Conservation (phyloP, 2,888 invertebrate species). For the Amiota communis region DNA sequence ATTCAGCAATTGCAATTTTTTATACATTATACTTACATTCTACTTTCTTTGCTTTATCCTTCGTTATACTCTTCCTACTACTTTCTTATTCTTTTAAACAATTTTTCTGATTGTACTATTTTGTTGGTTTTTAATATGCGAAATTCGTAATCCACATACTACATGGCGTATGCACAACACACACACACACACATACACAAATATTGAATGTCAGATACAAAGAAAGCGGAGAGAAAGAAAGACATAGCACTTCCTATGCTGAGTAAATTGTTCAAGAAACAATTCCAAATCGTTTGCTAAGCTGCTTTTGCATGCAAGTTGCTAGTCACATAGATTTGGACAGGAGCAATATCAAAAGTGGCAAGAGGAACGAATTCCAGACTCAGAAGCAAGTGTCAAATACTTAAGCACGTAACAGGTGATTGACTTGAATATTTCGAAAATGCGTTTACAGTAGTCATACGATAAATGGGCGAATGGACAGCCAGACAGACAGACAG, state of each 20-base stretch:
- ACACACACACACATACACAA: no score
- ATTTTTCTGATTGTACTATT: background rate
- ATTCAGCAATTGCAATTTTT: background rate
- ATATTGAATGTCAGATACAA: conserved; percentile 1
- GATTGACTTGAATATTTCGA: conserved; percentile 48
- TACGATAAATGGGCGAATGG: background rate
- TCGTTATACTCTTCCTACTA: background rate
- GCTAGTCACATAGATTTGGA: background rate
- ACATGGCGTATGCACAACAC: conserved; percentile 49
- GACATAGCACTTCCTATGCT: no score
- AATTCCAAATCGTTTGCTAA: background rate
- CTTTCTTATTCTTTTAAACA: no score
- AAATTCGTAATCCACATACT: conserved; percentile 16
- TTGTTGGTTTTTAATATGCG: conserved; percentile 6
- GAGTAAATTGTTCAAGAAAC: no score
- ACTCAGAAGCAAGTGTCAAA: conserved; percentile 39
- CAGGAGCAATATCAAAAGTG: background rate
- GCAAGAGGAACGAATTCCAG: background rate
- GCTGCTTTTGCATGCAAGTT: conserved; percentile 18
- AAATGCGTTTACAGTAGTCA: conserved; percentile 24
- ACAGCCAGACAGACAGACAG: background rate
- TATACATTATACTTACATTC: background rate
- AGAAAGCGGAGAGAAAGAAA: no score
- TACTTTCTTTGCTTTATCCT: background rate
- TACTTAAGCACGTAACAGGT: conserved; percentile 60